A percentile compares a stretch with the other conserved stretches of the same genome.
These are phyloP conservation scores for Drosophila mercatorum DNA, from an alignment of 2,888 invertebrate genomes.

Conservation along the genomic window DNA sequence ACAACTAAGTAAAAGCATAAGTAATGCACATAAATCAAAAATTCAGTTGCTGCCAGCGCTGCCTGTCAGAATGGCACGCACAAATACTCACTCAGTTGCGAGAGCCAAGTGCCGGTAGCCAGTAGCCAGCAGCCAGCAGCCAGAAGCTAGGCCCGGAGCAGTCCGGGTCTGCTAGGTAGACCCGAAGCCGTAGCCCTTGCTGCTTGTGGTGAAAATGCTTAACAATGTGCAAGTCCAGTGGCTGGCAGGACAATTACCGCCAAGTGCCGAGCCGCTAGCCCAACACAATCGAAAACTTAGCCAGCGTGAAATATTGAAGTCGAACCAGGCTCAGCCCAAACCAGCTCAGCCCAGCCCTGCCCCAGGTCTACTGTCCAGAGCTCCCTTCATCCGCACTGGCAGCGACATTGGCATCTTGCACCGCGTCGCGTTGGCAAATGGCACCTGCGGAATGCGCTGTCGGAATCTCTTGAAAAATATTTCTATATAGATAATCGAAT, in stretches of 20 bases:
- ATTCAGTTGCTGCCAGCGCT: constrained; percentile 77
- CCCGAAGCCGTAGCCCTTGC: neutral
- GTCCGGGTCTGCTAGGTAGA: constrained; percentile 4
- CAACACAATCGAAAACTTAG: constrained; percentile 74
- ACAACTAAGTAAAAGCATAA: constrained; percentile 81
- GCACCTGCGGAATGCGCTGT: constrained; percentile 77
- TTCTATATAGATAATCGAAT: constrained; percentile 52
- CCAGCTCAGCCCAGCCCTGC: neutral
- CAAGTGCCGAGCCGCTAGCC: constrained; percentile 56
- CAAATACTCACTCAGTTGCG: constrained; percentile 72
- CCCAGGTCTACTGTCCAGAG: constrained; percentile 14
- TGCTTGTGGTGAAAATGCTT: constrained; percentile 58
- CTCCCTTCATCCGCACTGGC: constrained; percentile 9
- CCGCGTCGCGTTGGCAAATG: constrained; percentile 39
- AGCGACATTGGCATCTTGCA: constrained; percentile 39
- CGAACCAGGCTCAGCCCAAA: neutral
- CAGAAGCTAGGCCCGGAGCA: neutral
- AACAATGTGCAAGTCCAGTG: constrained; percentile 69
- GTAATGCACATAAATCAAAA: constrained; percentile 83
- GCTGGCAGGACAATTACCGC: constrained; percentile 69
- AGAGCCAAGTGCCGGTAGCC: constrained; percentile 1
- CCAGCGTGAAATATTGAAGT: constrained; percentile 78
- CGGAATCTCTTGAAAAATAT: constrained; percentile 79
- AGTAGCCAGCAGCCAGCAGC: neutral
- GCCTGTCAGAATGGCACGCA: constrained; percentile 80